Base-by-base conservation (phyloP, 2,888 invertebrate species). In the Dynastes grantii region DNA sequence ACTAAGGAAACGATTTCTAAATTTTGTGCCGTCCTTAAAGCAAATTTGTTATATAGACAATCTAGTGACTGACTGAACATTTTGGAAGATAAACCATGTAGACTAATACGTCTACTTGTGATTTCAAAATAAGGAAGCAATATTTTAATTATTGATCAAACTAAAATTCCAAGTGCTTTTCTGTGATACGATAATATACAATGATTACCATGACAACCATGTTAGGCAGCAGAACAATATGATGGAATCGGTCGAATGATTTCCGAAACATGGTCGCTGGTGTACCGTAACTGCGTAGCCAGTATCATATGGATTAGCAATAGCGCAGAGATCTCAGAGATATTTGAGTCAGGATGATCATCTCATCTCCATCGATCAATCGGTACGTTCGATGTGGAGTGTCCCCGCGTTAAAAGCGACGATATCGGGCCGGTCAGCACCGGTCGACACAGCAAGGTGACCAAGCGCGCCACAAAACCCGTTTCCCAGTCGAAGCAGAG, bases 401-500 rank as follows among this genome's bases (percentile, higher is more conserved):
- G 29, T 71, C 55, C 49, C 40, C 71, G 51, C 40, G 58, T 71
- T 71, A 58, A 71, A 71, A 71, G 71, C 55, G 71, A 71, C 71
- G 71, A 58, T 71, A 71, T 55, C 71, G 16, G 71, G 37, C 71
- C 58, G 58, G 55, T 37, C 71, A 27, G 70, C 49, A 27, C 53
- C 53, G 70, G 70, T 70, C 53, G 55, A 58, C 71, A 71, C 58
- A 55, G 58, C 71, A 71, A 71, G 71, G 71, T 71, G 71, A 71
- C 71, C 71, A 71, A 71, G 71, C 71, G 71, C 71, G 58, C 71
- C 37, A 71, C 71, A 71, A 71, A 71, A 71, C 71, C 71, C 71
- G 71, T 71, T 71, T 71, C 55, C 55, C 71, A 71, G 71, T 71
- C 71, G 37, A 13, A 71, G 45, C 45, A 45, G 45, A 45, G 51